Evolutionary conservation across 2,888 invertebrate species (phyloP), one percentile per base, ranked within the genome.

Genomic region (Keiferia lycopersicella): DNA sequence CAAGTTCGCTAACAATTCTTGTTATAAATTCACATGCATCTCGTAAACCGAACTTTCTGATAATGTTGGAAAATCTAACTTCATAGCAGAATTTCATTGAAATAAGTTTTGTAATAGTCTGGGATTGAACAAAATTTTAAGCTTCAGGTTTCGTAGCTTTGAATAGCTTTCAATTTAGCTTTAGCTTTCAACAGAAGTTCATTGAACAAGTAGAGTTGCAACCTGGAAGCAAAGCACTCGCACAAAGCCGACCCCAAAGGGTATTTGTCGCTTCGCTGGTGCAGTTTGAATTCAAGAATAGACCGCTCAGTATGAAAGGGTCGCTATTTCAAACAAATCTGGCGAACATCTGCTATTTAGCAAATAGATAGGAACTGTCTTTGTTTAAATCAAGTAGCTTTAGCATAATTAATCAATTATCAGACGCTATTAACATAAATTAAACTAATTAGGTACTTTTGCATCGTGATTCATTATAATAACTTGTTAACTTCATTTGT

Each of bases 201-300:
- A 45, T 45, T 45, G 45, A 45, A 45, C 45, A 45, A 45, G 45
- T 45, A 16, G 6, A 45, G 45, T 45, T 34, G 16, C 41, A n/a
- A n/a, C 41, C 16, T n/a, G 45, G 6, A n/a, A 3, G n/a, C 45
- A 45, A 45, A 4, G 45, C 45, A 16, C 45, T n/a, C 16, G n/a
- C 45, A 1, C 45, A 45, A 45, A 45, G 45, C 45, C n/a, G 6
- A 16, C 45, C 45, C 45, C 45, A 45, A 45, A 45, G 45, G 22
- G 22, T 48, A n/a, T 61, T 50, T 61, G 16, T 51, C 51, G 22
- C 18, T 22, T 22, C 11, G 51, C 12, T 51, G 20, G 18, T 12
- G 11, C 51, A 18, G 20, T 51, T 51, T 20, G 16, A 51, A 18
- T 50, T 51, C 20, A 18, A 12, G 20, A 22, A 22, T 50, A 2